Evolutionary conservation across 2,888 invertebrate genomes (phyloP).

Genomic region (Himalopsyche tibetana): DNA sequence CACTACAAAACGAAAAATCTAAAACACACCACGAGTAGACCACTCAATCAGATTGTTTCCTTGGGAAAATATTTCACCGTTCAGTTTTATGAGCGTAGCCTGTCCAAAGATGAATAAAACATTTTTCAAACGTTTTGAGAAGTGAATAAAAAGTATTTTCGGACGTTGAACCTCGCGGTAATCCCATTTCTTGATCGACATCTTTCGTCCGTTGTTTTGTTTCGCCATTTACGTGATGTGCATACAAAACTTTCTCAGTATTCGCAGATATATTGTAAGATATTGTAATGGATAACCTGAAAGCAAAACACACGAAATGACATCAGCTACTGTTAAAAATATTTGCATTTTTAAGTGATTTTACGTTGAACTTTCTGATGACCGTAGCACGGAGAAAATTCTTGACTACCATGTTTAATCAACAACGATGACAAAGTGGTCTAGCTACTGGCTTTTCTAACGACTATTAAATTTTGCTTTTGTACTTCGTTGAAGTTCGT

Average conservation of each 20-base stretch:
- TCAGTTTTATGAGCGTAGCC: slow-evolving; percentile 5
- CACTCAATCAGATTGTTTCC: slow-evolving; percentile 38
- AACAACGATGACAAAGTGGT: too few relatives aligned
- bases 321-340: slow-evolving; percentile 40
- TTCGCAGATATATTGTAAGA: not conserved
- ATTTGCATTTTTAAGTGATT: slow-evolving; percentile 27
- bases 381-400: too few relatives aligned
- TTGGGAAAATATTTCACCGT: slow-evolving; percentile 15
- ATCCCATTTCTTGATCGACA: slow-evolving; percentile 14
- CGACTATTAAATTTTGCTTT: too few relatives aligned
- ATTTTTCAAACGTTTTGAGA: slow-evolving; percentile 38
- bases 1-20: not conserved
- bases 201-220: slow-evolving; percentile 8
- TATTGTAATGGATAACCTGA: not conserved
- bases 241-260: not conserved
- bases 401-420: too few relatives aligned
- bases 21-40: not conserved
- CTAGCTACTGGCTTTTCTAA: too few relatives aligned
- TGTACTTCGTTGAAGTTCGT: too few relatives aligned
- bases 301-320: not conserved
- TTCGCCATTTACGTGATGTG: slow-evolving; percentile 11
- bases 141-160: slow-evolving; percentile 37
- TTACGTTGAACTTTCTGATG: not conserved
- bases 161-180: slow-evolving; percentile 4
- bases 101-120: slow-evolving; percentile 34